Percentiles rank a stretch among this genome's conserved stretches.
Conservation (phyloP, 2,113 vertebrate genomes). For the Protobothrops mucrosquamatus region DNA sequence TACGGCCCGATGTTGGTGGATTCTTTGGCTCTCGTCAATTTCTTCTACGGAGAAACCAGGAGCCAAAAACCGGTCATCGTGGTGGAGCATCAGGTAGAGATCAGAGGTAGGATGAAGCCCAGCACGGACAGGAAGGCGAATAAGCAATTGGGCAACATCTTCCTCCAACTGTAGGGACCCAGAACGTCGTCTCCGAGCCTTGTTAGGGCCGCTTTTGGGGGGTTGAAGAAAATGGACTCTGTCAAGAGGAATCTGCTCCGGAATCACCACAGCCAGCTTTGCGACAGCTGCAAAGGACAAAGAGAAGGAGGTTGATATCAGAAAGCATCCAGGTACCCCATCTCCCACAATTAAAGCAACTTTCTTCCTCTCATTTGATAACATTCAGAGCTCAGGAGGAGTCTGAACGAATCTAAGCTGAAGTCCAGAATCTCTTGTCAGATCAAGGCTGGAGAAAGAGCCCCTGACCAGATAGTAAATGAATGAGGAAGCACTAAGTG, state of each 20-base stretch:
- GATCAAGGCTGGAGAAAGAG: background rate
- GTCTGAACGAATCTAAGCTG: background rate
- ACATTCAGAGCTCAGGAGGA: background rate
- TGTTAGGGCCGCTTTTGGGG: slow-evolving; percentile 33
- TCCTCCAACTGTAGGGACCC: slow-evolving; percentile 24
- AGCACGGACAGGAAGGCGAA: slow-evolving; percentile 75
- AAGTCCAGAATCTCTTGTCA: background rate
- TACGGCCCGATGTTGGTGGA: slow-evolving; percentile 40
- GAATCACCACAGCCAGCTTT: slow-evolving; percentile 80
- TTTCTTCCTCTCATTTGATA: background rate
- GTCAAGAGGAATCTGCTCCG: slow-evolving; percentile 74
- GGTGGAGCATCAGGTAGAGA: slow-evolving; percentile 80
- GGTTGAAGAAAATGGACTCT: slow-evolving; percentile 75
- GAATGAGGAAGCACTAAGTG: background rate
- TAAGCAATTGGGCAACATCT: slow-evolving; percentile 62
- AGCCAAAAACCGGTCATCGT: slow-evolving; percentile 79
- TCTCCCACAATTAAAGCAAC: background rate
- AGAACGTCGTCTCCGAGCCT: slow-evolving; percentile 19
- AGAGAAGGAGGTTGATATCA: slow-evolving; percentile 19
- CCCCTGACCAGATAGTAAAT: background rate
- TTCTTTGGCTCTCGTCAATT: slow-evolving; percentile 38
- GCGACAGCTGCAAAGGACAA: slow-evolving; percentile 61
- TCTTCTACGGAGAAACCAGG: slow-evolving; percentile 82
- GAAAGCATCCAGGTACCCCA: background rate
- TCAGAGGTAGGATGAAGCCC: slow-evolving; percentile 68